These are phyloP conservation scores for Rana temporaria DNA, from an alignment of 2,113 vertebrate species.

Conservation along the genomic window DNA sequence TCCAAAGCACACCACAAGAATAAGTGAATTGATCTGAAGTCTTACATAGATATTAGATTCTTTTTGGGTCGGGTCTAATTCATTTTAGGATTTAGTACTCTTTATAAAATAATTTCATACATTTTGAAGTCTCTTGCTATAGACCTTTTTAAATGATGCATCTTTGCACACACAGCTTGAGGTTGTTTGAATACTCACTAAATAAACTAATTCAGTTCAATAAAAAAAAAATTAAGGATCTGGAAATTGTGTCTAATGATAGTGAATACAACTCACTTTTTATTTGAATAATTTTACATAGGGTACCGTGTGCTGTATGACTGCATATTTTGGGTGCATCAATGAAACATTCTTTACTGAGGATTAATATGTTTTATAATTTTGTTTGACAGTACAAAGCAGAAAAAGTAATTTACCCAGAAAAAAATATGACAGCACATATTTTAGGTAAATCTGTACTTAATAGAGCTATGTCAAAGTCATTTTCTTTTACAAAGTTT, in stretches of 20 bases:
- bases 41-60: too few species aligned
- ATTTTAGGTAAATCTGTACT: conserved; percentile 50
- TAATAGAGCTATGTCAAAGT: conserved; percentile 46
- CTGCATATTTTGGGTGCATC: conserved; percentile 15
- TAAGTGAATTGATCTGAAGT: too few species aligned
- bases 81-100: too few species aligned
- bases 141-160: background rate
- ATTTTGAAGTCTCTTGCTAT: too few species aligned
- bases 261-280: background rate
- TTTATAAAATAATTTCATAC: too few species aligned
- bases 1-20: too few species aligned
- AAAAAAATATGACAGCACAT: conserved; percentile 44
- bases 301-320: conserved; percentile 28
- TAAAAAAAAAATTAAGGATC: background rate
- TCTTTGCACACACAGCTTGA: background rate
- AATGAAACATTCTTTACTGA: conserved; percentile 7
- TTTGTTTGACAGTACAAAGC: conserved; percentile 55
- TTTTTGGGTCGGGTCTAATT: too few species aligned
- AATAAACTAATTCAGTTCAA: background rate
- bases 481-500: conserved; percentile 32
- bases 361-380: conserved; percentile 56
- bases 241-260: background rate
- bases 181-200: background rate
- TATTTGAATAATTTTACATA: conserved; percentile 1
- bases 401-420: conserved; percentile 24